Evolutionary conservation across 2,797 vertebrate genomes (phyloP).

Genomic region (Enteromius afrohamiltoni): DNA sequence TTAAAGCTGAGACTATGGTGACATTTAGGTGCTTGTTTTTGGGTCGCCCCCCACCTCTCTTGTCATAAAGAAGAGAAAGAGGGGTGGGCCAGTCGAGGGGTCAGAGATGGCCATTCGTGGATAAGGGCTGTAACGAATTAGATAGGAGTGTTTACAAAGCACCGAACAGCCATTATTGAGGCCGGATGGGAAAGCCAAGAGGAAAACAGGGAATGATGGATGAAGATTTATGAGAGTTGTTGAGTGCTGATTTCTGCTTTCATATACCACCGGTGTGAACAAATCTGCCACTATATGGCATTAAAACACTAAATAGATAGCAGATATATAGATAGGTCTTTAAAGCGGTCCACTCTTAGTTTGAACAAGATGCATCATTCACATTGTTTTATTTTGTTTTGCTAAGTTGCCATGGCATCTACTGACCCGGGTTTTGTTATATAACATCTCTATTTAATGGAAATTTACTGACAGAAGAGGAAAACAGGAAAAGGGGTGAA

Average conservation of each 20-base stretch:
- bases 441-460: slow-evolving; percentile 29
- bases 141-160: slow-evolving; percentile 63
- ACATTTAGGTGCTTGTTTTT: slow-evolving; percentile 45
- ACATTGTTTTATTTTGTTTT: not conserved
- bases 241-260: slow-evolving; percentile 44
- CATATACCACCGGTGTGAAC: slow-evolving; percentile 42
- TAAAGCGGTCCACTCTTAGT: not conserved
- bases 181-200: not conserved
- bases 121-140: slow-evolving; percentile 50
- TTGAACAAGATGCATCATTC: slow-evolving; percentile 28
- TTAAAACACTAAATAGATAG: not conserved
- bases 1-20: slow-evolving; percentile 20
- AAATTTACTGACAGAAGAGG: slow-evolving; percentile 11
- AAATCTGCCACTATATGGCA: slow-evolving; percentile 6
- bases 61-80: slow-evolving; percentile 2
- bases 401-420: slow-evolving; percentile 26
- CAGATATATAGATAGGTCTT: not conserved
- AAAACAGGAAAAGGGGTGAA: slow-evolving; percentile 38
- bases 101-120: slow-evolving; percentile 43
- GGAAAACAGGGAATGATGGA: slow-evolving; percentile 34
- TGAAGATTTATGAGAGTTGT: slow-evolving; percentile 34
- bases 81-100: slow-evolving; percentile 41
- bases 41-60: not conserved
- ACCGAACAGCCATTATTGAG: slow-evolving; percentile 29
- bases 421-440: slow-evolving; percentile 72